Conservation (phyloP, 1,140 invertebrate genomes). For the Thalassaphorura encarpata region DNA sequence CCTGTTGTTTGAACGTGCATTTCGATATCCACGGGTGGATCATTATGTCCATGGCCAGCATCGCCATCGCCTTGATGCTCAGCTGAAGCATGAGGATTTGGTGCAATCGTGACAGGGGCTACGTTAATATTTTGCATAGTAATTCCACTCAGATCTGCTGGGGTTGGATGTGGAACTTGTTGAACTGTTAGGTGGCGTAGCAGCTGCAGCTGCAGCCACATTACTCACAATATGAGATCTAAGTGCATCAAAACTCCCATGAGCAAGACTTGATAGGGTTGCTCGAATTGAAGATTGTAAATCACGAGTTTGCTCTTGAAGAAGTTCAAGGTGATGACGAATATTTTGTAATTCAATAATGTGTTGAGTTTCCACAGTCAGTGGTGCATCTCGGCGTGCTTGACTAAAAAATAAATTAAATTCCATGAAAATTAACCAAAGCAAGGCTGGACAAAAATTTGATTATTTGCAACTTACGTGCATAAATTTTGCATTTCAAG, state of each 20-base stretch:
- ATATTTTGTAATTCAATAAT: conserved; percentile 29
- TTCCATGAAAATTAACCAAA: neutral
- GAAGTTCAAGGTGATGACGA: conserved; percentile 26
- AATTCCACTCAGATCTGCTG: neutral
- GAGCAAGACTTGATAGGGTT: conserved; percentile 27
- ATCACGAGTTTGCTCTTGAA: conserved; percentile 31
- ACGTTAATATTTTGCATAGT: too few species aligned
- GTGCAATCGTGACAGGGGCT: too few species aligned
- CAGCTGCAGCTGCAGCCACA: neutral
- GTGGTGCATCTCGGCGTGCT: conserved; percentile 24
- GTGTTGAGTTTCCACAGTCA: conserved; percentile 26
- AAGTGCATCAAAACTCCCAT: conserved; percentile 3
- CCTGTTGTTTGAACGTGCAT: neutral
- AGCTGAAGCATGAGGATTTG: too few species aligned
- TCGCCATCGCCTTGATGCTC: too few species aligned
- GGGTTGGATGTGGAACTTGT: neutral
- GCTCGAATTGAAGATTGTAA: conserved; percentile 28
- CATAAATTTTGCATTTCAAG: conserved; percentile 33
- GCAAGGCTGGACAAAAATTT: neutral
- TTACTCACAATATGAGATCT: conserved; percentile 13
- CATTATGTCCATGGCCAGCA: too few species aligned
- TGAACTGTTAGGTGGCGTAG: neutral
- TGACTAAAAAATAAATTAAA: conserved; percentile 19
- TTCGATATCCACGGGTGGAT: neutral
- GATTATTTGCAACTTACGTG: conserved; percentile 13